These are phyloP conservation scores for Hydroisotoma schaefferi DNA, from an alignment of 2,888 invertebrate genomes.

Conservation along the genomic window DNA sequence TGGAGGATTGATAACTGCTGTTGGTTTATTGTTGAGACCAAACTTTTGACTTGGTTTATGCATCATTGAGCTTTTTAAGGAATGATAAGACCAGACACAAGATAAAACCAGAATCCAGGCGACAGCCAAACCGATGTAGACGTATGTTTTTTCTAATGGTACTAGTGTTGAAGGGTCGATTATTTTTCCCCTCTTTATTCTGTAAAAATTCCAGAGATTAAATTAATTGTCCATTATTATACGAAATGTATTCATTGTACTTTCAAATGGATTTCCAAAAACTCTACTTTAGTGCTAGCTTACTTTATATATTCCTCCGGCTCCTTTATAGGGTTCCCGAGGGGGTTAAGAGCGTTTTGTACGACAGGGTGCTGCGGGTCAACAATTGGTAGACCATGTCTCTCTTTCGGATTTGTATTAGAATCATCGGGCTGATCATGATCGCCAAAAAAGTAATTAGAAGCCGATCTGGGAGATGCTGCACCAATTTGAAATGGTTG, in stretches of 20 bases:
- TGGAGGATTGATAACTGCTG: too few relatives aligned
- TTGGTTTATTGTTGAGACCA: too few relatives aligned
- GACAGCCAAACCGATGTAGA: constrained; percentile 39
- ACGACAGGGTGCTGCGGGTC: constrained; percentile 17
- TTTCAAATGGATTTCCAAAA: too few relatives aligned
- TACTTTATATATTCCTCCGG: constrained; percentile 7
- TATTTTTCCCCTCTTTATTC: constrained; percentile 1
- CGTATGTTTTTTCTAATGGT: constrained; percentile 41
- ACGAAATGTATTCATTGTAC: not conserved
- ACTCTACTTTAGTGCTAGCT: not conserved
- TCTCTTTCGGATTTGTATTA: not conserved
- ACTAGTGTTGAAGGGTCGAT: constrained; percentile 20
- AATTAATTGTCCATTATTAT: not conserved
- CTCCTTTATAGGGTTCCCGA: constrained; percentile 2
- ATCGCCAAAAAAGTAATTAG: not conserved
- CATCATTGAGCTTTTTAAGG: not conserved
- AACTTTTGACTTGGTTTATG: too few relatives aligned
- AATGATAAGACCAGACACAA: too few relatives aligned
- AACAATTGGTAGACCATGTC: not conserved
- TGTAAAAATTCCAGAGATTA: constrained; percentile 4
- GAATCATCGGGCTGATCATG: constrained; percentile 12
- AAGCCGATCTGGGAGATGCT: not conserved
- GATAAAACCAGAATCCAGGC: too few relatives aligned
- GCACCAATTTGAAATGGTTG: not conserved
- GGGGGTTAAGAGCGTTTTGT: constrained; percentile 14